Evolutionary conservation across 2,797 vertebrate species (phyloP).

Genomic region (Loris lydekkerianus): DNA sequence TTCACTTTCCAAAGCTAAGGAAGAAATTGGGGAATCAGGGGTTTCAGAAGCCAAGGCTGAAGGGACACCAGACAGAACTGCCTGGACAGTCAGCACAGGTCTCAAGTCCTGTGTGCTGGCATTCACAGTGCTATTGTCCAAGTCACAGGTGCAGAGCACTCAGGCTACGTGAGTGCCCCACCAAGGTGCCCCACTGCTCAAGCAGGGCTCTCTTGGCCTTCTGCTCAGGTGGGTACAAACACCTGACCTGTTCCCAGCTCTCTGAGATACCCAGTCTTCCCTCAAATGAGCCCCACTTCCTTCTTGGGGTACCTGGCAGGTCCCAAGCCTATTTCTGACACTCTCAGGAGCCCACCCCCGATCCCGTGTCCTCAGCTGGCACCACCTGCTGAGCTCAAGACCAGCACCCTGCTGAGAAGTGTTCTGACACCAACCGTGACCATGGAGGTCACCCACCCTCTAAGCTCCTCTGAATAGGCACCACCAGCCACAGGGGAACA

Average conservation of each 20-base stretch:
- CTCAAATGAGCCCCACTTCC: neutral
- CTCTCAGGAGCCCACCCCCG: neutral
- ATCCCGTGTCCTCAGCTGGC: neutral
- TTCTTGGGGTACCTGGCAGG: neutral
- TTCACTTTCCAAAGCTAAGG: constrained; percentile 97
- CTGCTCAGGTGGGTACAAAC: neutral
- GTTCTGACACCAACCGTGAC: neutral
- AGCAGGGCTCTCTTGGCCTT: no score
- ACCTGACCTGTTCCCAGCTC: neutral
- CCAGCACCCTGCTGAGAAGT: neutral
- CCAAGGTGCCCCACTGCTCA: neutral
- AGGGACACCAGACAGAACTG: fast-evolving
- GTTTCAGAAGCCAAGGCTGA: neutral
- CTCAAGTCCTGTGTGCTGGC: neutral
- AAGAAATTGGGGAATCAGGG: neutral
- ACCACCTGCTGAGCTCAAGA: neutral
- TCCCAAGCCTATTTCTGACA: neutral
- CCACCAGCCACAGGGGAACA: no score
- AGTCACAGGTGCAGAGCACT: neutral
- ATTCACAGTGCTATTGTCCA: no score
- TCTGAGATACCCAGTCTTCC: neutral
- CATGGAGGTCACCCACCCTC: neutral
- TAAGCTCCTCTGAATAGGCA: no score
- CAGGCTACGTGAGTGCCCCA: fast-evolving
- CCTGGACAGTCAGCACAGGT: fast-evolving